Percentiles rank a stretch among this genome's conserved stretches.
Conservation (phyloP, 2,888 invertebrate genomes). For the Thelaira solivaga region DNA sequence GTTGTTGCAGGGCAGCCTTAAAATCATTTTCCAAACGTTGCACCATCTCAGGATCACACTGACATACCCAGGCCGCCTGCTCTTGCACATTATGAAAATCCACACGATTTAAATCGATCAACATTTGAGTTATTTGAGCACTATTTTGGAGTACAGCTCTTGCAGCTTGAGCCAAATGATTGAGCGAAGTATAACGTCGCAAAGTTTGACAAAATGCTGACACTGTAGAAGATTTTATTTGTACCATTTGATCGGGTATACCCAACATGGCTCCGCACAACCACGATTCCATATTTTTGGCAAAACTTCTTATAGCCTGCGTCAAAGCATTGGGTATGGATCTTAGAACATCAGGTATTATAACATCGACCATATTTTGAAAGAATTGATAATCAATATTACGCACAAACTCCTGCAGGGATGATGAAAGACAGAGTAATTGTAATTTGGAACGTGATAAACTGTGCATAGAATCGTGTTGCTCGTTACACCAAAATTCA, state of each 20-base stretch:
- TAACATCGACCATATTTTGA: slow-evolving; percentile 95
- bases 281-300: slow-evolving; percentile 94
- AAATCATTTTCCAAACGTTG: slow-evolving; percentile 94
- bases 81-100: slow-evolving; percentile 96
- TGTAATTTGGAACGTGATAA: slow-evolving; percentile 81
- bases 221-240: slow-evolving; percentile 90
- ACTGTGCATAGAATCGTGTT: slow-evolving; percentile 87
- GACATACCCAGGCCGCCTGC: slow-evolving; percentile 98
- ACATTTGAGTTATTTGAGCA: slow-evolving; percentile 97
- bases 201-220: slow-evolving; percentile 96
- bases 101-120: slow-evolving; percentile 96
- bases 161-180: slow-evolving; percentile 93
- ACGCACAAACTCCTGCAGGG: slow-evolving; percentile 74
- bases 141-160: slow-evolving; percentile 96
- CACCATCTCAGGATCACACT: slow-evolving; percentile 90
- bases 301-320: slow-evolving; percentile 94
- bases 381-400: slow-evolving; percentile 93
- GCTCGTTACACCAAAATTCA: slow-evolving; percentile 93
- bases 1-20: slow-evolving; percentile 91
- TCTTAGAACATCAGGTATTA: slow-evolving; percentile 96
- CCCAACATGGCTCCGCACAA: slow-evolving; percentile 89
- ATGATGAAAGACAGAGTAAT: slow-evolving; percentile 74
- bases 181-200: slow-evolving; percentile 96
- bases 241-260: slow-evolving; percentile 88
- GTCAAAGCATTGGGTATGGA: slow-evolving; percentile 96